Percentiles rank a stretch among this genome's conserved stretches.
These are phyloP conservation scores for Corticium candelabrum DNA, from an alignment of 37 sponge, comb jelly and placozoan genomes.

Conservation along the genomic window DNA sequence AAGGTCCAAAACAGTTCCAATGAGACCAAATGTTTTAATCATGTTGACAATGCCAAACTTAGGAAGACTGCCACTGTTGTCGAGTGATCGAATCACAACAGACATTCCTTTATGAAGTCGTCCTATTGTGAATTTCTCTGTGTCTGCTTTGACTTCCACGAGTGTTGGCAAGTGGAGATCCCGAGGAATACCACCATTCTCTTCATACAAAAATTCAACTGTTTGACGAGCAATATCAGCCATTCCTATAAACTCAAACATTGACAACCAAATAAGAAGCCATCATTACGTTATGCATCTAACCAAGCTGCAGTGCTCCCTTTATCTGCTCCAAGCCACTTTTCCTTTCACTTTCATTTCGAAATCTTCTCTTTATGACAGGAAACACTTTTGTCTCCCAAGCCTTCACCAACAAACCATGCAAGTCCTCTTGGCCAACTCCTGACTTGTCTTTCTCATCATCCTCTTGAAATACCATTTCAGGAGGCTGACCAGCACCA, in stretches of 20 bases:
- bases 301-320: constrained; percentile 85
- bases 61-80: neutral
- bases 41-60: constrained; percentile 54
- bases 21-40: constrained; percentile 86
- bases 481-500: constrained; percentile 1
- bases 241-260: constrained; percentile 44
- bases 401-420: constrained; percentile 82
- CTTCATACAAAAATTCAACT: constrained; percentile 95
- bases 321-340: constrained; percentile 87
- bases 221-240: constrained; percentile 86
- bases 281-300: neutral
- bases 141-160: constrained; percentile 81
- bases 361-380: constrained; percentile 73
- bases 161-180: constrained; percentile 84
- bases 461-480: constrained; percentile 17
- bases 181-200: constrained; percentile 68
- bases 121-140: constrained; percentile 40
- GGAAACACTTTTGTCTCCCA: constrained; percentile 98
- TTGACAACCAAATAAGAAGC: neutral
- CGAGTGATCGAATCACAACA: constrained; percentile 36
- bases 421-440: constrained; percentile 57
- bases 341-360: constrained; percentile 90
- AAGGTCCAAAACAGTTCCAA: constrained; percentile 48
- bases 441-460: constrained; percentile 46
- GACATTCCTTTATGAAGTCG: constrained; percentile 41